A percentile compares a stretch with the other conserved stretches of the same genome.
phyloP scores from a whole-genome alignment of 2,888 invertebrate species.

The Drosophila nr. perissopoda region DNA sequence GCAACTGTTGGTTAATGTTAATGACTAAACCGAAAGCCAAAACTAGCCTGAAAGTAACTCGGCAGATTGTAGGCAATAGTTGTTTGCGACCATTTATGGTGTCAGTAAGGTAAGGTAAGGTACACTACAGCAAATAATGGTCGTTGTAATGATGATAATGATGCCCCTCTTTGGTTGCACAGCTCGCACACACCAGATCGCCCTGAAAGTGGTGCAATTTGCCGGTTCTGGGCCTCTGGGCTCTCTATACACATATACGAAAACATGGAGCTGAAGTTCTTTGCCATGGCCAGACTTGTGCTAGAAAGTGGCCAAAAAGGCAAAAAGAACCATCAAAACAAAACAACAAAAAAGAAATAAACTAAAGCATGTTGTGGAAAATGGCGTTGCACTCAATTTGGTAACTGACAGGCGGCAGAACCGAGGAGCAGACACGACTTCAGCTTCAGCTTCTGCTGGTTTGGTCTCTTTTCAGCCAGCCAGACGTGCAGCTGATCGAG shows the following conservation, averaged over 20 bases:
- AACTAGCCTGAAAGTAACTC: slow-evolving; percentile 45
- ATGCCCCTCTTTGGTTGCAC: slow-evolving; percentile 64
- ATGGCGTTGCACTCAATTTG: slow-evolving; percentile 80
- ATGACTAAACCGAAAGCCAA: slow-evolving; percentile 23
- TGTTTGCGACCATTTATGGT: slow-evolving; percentile 68
- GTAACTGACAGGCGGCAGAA: slow-evolving; percentile 69
- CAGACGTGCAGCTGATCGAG: slow-evolving; percentile 55
- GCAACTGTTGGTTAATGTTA: slow-evolving; percentile 38
- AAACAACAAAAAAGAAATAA: slow-evolving; percentile 26
- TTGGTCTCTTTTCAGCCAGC: slow-evolving; percentile 62
- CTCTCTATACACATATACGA: slow-evolving; percentile 2
- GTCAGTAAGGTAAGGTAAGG: slow-evolving; percentile 79
- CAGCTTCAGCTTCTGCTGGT: slow-evolving; percentile 38
- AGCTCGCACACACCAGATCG: slow-evolving; percentile 48
- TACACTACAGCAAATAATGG: slow-evolving; percentile 77
- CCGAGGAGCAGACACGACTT: slow-evolving; percentile 39
- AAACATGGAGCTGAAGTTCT: slow-evolving; percentile 44
- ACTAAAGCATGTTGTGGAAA: slow-evolving; percentile 75
- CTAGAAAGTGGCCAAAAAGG: slow-evolving; percentile 80
- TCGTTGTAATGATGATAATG: slow-evolving; percentile 69
- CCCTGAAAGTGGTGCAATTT: slow-evolving; percentile 80
- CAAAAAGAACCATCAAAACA: slow-evolving; percentile 38
- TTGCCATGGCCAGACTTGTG: slow-evolving; percentile 51
- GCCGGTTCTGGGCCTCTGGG: slow-evolving; percentile 51
- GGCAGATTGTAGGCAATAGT: slow-evolving; percentile 20